phyloP scores from a whole-genome alignment of 2,113 vertebrate species.

The Nothocercus nigrocapillus region DNA sequence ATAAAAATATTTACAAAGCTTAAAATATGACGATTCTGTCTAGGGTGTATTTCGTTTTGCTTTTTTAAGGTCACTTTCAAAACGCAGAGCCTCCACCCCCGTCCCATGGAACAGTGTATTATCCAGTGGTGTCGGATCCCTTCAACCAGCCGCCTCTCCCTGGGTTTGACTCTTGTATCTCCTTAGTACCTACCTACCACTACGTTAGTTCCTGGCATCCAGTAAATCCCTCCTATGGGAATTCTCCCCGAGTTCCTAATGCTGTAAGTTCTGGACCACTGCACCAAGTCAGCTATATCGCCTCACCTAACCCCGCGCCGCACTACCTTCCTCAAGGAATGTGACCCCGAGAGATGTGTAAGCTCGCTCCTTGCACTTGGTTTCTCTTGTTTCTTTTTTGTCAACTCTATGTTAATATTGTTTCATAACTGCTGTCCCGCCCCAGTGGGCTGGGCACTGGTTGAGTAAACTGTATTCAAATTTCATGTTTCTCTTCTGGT shows the following conservation, averaged over 20 bases:
- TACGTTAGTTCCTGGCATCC: conserved; percentile 80
- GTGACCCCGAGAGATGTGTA: conserved; percentile 51
- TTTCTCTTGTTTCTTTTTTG: not conserved
- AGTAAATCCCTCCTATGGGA: conserved; percentile 67
- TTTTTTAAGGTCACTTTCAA: conserved; percentile 77
- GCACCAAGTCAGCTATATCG: conserved; percentile 81
- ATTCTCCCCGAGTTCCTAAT: conserved; percentile 58
- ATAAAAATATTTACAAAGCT: not conserved
- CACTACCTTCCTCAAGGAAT: conserved; percentile 85
- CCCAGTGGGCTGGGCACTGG: not conserved
- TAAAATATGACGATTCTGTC: not conserved
- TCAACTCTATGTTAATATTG: not conserved
- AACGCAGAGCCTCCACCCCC: conserved; percentile 75
- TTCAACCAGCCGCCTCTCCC: conserved; percentile 76
- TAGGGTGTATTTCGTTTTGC: conserved; percentile 3
- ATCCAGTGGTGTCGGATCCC: conserved; percentile 84
- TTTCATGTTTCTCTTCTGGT: conserved; percentile 28
- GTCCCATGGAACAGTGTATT: conserved; percentile 76
- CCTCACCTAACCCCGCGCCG: conserved; percentile 76
- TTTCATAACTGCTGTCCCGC: not conserved
- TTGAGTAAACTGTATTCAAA: not conserved
- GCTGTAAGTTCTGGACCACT: conserved; percentile 74
- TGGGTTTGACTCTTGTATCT: conserved; percentile 84
- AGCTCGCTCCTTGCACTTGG: not conserved
- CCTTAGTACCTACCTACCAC: conserved; percentile 78